Conservation (phyloP, 2,797 vertebrate species). For the Sternotherus odoratus region DNA sequence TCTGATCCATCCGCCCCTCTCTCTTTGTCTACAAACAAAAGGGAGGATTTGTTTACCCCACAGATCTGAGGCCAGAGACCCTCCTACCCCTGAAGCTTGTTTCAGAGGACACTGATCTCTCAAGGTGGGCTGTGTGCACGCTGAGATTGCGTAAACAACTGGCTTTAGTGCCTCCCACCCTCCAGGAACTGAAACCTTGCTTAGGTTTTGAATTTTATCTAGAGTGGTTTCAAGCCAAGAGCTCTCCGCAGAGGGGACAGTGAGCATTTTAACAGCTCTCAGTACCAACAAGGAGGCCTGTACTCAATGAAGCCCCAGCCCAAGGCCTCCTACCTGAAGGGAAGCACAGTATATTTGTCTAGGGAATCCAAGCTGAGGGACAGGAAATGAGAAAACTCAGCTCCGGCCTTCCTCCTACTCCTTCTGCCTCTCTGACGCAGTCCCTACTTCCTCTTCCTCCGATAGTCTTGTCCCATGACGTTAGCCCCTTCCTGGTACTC, state of each 20-base stretch:
- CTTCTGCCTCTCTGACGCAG: not conserved
- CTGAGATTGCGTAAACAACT: rapidly evolving
- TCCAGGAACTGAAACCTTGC: not conserved
- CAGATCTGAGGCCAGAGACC: not conserved
- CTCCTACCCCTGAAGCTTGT: not conserved
- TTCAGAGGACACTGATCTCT: not conserved
- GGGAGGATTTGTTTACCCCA: not conserved
- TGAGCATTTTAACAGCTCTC: not conserved
- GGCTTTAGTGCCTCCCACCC: not conserved
- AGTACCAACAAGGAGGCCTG: rapidly evolving
- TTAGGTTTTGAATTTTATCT: not conserved
- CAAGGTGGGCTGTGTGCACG: not conserved
- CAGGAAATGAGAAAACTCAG: not conserved
- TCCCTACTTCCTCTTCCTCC: not conserved
- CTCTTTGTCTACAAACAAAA: conserved; percentile 22
- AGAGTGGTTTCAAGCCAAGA: not conserved
- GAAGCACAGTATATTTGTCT: not conserved
- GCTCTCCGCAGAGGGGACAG: not conserved
- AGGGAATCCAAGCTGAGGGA: rapidly evolving
- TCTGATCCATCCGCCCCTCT: rapidly evolving
- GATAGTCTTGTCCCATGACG: not conserved
- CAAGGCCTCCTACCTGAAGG: not conserved
- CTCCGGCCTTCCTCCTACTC: not conserved
- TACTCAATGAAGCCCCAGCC: not conserved
- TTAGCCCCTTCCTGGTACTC: not conserved